These are phyloP conservation scores for Lagodon rhomboides DNA, from an alignment of 2,797 vertebrate genomes.

Conservation along the genomic window DNA sequence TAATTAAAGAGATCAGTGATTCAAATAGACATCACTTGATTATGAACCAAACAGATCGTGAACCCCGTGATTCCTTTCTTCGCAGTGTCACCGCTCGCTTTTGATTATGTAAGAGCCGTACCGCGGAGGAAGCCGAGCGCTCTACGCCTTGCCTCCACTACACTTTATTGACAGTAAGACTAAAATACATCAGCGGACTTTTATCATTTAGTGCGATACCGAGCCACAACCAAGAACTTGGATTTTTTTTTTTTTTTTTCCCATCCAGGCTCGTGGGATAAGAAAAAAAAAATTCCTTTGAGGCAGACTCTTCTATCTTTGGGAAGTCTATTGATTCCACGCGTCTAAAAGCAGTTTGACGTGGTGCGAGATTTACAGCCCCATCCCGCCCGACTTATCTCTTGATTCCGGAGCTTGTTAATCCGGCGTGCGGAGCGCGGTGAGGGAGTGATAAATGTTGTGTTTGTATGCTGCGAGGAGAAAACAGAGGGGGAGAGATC, in stretches of 20 bases:
- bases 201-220: constrained; percentile 10
- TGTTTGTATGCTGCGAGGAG: constrained; percentile 61
- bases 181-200: constrained; percentile 32
- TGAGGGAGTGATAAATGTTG: constrained; percentile 69
- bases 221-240: constrained; percentile 18
- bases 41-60: neutral
- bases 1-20: neutral
- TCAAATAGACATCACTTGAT: neutral
- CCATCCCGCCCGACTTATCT: constrained; percentile 59
- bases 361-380: constrained; percentile 43
- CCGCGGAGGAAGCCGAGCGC: neutral
- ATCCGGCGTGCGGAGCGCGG: constrained; percentile 63
- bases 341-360: constrained; percentile 52
- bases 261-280: constrained; percentile 12
- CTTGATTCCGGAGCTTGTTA: constrained; percentile 60
- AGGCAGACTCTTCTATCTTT: constrained; percentile 34
- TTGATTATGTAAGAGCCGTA: constrained; percentile 24
- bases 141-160: constrained; percentile 14
- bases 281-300: constrained; percentile 10
- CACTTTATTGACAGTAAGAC: constrained; percentile 39
- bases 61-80: neutral
- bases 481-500: constrained; percentile 70
- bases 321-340: constrained; percentile 55
- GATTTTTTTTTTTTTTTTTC: neutral
- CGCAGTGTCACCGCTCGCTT: neutral